Evolutionary conservation across 2,797 vertebrate genomes (phyloP).

Genomic region (Nyctibius grandis): DNA sequence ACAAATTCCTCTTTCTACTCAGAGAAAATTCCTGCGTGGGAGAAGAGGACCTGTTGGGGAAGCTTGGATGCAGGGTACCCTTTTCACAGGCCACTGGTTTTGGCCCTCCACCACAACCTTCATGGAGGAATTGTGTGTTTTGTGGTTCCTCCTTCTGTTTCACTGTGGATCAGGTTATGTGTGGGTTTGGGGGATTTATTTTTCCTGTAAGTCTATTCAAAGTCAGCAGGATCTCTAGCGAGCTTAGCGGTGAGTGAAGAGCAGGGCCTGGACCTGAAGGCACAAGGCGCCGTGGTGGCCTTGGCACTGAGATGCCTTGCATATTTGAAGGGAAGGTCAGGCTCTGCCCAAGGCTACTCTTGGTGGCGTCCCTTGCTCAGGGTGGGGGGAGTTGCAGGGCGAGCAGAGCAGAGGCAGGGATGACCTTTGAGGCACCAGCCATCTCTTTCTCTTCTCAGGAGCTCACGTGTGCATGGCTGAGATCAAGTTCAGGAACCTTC

Average conservation of each 20-base stretch:
- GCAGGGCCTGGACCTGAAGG: not conserved
- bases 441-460: not conserved
- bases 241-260: not conserved
- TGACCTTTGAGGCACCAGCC: not conserved
- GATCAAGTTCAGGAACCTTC: not conserved
- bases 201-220: not conserved
- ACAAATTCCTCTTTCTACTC: not conserved
- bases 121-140: not conserved
- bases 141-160: not conserved
- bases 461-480: fast-evolving
- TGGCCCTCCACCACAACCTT: not conserved
- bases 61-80: not conserved
- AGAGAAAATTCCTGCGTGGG: not conserved
- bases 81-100: not conserved
- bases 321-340: not conserved
- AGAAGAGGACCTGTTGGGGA: constrained; percentile 8
- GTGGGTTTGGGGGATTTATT: not conserved
- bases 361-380: not conserved
- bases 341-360: not conserved
- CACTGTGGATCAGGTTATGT: not conserved
- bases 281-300: fast-evolving
- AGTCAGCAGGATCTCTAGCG: not conserved
- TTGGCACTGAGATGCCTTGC: not conserved
- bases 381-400: not conserved
- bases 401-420: not conserved